phyloP scores from a whole-genome alignment of 2,888 invertebrate species.

The Creontiades dilutus region DNA sequence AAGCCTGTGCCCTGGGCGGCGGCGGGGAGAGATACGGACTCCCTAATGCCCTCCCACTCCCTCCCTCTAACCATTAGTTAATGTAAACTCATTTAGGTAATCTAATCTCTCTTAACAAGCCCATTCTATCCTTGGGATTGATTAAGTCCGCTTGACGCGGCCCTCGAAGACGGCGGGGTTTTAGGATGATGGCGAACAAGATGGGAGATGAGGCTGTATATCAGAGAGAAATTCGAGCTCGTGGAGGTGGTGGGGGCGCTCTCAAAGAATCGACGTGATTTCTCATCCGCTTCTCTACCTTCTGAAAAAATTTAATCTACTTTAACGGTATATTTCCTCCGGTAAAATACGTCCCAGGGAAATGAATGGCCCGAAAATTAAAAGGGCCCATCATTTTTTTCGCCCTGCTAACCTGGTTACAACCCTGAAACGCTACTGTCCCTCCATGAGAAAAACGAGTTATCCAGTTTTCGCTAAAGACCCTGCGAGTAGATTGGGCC shows the following conservation, averaged over 20 bases:
- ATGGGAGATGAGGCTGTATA: slow-evolving; percentile 15
- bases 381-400: slow-evolving; percentile 21
- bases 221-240: slow-evolving; percentile 2
- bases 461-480: not conserved
- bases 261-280: slow-evolving; percentile 33
- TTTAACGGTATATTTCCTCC: slow-evolving; percentile 43
- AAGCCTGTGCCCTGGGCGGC: slow-evolving; percentile 39
- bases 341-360: slow-evolving; percentile 24
- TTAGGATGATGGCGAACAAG: slow-evolving; percentile 45
- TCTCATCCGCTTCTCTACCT: slow-evolving; percentile 19
- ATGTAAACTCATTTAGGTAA: slow-evolving; percentile 71
- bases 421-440: not conserved
- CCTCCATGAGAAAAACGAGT: slow-evolving; percentile 24
- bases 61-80: slow-evolving; percentile 63
- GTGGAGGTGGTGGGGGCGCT: not conserved
- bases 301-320: slow-evolving; percentile 26
- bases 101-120: slow-evolving; percentile 71
- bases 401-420: slow-evolving; percentile 18
- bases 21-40: slow-evolving; percentile 1
- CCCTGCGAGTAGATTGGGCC: not conserved
- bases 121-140: slow-evolving; percentile 70
- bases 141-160: slow-evolving; percentile 66
- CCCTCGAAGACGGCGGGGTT: slow-evolving; percentile 26
- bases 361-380: slow-evolving; percentile 36
- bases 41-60: slow-evolving; percentile 48